Evolutionary conservation across 2,888 invertebrate genomes (phyloP), one percentile per base, ranked within the genome.

Genomic region (Caenorhabditis zanzibari): DNA sequence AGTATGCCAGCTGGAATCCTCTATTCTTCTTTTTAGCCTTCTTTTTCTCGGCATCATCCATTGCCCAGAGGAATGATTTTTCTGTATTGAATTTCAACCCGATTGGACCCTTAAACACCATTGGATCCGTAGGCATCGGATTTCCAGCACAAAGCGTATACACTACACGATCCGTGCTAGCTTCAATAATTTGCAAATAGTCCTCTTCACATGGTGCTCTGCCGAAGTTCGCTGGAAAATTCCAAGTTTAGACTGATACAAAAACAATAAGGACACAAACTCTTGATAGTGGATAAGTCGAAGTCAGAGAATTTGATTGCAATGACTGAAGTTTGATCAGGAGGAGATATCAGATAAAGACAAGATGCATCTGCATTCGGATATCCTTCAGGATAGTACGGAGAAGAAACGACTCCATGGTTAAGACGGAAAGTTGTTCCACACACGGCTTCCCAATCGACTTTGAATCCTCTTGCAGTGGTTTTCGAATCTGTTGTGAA

Each of bases 1-100:
- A 88, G 76, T 90, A 92, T 9, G 88, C 82, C 16, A 91, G n/a
- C 63, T 88, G 87, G 86, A 91, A 92, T 73, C 92, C 92, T 44
- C 88, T 79, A n/a, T 81, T 76, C 9, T 49, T 68, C 52, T 86
- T 87, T 54, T 22, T 41, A 19, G 32, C 1, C 2, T 63, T 61
- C 38, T 22, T 38, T 0, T n/a, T 22, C 14, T 44, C 41, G 9
- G 12, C 12, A 1, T 72, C 22, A 6, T 69, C 59, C 22, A 28
- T 1, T 0, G 44, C 14, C 56, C 59, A 82, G 16, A 82, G 44
- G 61, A 79, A 82, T 10, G 90, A 85, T 35, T 69, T 41, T 49
- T 89, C 88, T n/a, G 85, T 81, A 7, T 87, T 83, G 28, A 91
- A 87, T 24, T 75, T 77, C 64, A 92, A 84, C 10, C 87, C 89